Evolutionary conservation across 92 coral and sea anemone species (phyloP), one percentile per base, ranked within the genome.

Genomic region (Anthopleura xanthogrammica): DNA sequence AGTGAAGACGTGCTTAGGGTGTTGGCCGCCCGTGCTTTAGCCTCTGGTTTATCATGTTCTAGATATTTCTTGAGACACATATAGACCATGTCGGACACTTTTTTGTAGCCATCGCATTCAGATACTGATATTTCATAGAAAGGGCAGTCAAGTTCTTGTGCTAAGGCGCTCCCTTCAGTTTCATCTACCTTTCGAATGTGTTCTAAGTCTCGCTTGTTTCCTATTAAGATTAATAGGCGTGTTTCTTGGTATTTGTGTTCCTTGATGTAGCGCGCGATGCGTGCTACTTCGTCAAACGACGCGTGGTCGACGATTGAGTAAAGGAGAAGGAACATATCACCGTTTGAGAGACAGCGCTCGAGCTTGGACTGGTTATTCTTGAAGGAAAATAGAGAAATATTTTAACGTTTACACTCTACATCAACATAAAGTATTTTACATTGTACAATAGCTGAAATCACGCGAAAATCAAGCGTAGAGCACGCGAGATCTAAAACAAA

Each of bases 261-360:
- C 42, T 92, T 91, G 75, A 95, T 85, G 57, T 80, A 88, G 19
- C 92, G 87, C 56, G 94, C 98, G 11, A 95, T 90, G 71, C 95
- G 90, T 13, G 84, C 82, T 12, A 98, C 98, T 41, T 94, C 95
- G 77, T 85, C 91, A 65, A 95, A 94, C 79, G 94, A 89, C 42
- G 89, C 77, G 40, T 92, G 90, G 83, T 95, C 98, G 9, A 87
- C 93, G 76, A 95, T 95, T 12, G 98, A 95, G 90, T 95, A 95
- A 68, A 95, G 87, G 12, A 95, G 85, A 7, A 95, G 86, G 60
- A 95, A 95, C 50, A 95, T 85, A 62, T 93, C 98, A 0, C 98
- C 98, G 36, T 88, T 85, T 24, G 91, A 52, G 2, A 88, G 78
- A 43, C 95, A 95, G n/a, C 92, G 84, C 57, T 95, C 93, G 74